These are phyloP conservation scores for Fissipunctia ypsillon DNA, from an alignment of 2,888 invertebrate species.

Conservation along the genomic window DNA sequence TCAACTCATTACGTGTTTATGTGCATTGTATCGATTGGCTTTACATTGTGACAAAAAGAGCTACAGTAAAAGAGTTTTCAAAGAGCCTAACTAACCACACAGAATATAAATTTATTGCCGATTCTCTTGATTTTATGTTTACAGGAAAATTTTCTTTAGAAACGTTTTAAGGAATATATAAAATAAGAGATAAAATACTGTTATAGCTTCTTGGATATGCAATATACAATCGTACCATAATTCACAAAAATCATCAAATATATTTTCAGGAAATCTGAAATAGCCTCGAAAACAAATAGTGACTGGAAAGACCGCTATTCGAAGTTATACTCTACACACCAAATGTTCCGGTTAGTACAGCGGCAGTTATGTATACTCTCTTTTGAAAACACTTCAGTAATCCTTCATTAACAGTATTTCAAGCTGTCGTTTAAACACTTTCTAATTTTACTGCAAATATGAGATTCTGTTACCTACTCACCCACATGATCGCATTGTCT, in stretches of 20 bases:
- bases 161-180: conserved; percentile 8
- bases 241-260: conserved; percentile 29
- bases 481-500: conserved; percentile 9
- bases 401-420: conserved; percentile 33
- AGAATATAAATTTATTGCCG: conserved; percentile 19
- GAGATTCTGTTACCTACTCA: conserved; percentile 16
- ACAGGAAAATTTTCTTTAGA: conserved; percentile 7
- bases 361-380: conserved; percentile 42
- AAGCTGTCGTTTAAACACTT: conserved; percentile 35
- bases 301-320: conserved; percentile 85
- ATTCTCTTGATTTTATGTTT: conserved; percentile 47
- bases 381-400: conserved; percentile 40
- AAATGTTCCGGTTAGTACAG: conserved; percentile 75
- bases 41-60: conserved; percentile 43
- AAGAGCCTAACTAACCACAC: conserved; percentile 44
- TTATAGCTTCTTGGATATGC: conserved; percentile 18
- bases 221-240: background rate
- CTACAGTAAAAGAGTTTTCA: conserved; percentile 30
- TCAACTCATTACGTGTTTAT: conserved; percentile 51
- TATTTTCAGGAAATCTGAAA: conserved; percentile 74
- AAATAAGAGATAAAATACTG: conserved; percentile 25
- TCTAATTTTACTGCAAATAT: conserved; percentile 42
- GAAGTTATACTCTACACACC: conserved; percentile 80
- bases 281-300: conserved; percentile 75
- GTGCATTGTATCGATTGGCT: conserved; percentile 31